Base-by-base conservation (phyloP, 2,797 vertebrate species). In the Margarornis squamiger region DNA sequence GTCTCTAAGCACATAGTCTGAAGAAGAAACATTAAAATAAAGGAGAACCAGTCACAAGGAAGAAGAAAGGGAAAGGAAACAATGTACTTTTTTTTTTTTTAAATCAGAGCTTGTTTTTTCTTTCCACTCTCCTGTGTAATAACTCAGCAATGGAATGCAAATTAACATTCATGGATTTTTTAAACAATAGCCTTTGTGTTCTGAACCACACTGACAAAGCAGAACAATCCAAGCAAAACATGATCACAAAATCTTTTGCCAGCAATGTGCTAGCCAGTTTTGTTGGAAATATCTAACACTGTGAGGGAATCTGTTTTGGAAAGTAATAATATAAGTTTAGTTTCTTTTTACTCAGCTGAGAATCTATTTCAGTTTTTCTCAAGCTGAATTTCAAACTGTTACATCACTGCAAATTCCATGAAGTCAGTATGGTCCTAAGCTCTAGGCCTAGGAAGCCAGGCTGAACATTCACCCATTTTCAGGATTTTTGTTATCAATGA, bases 141-240 rank as follows among this genome's bases (percentile, higher is more conserved):
- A 97, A 83, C 16, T 32, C 88, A 76, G 75, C 78, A 86, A 57
- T 65, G 93, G 90, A 92, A 96, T 92, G 86, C 77, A 93, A 93
- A 85, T 94, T 79, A 91, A 66, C 88, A 77, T 92, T 80, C 65
- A 68, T 90, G 75, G 13, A 0, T 93, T 95, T 93, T 92, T 93
- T 77, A 74, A 88, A 96, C 88, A 96, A 96, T 95, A 94, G 92
- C 75, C 59, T 82, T 96, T 93, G 87, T 92, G 89, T 95, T 96
- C 76, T 93, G 90, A 91, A 68, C 92, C 72, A 86, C 87, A 80
- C 61, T 93, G 85, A 74, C 49, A 62, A 92, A 95, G 80, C 73
- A 88, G 86, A 92, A 95, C 68, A 92, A 63, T 77, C 71, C 45
- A 72, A 96, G 77, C 54, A 90, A 93, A 88, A 41, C 43, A 95